Conservation (phyloP, 2,113 vertebrate species). For the Chaenocephalus aceratus region DNA sequence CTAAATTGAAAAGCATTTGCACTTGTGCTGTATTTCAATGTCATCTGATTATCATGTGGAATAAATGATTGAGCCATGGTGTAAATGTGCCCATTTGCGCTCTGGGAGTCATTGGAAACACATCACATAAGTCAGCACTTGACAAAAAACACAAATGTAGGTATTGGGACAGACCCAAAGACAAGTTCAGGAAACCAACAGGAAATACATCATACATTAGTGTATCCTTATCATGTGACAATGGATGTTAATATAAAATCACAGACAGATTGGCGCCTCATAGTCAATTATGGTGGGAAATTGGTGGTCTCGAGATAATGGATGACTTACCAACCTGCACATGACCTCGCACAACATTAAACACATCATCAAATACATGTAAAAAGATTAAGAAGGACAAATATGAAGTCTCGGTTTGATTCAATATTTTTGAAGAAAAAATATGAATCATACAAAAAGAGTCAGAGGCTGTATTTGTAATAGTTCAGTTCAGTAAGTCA, state of each 20-base stretch:
- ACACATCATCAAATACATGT: conserved; percentile 11
- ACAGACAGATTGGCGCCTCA: background rate
- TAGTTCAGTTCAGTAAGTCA: background rate
- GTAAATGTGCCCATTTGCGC: background rate
- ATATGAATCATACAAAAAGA: background rate
- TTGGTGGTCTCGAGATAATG: conserved; percentile 11
- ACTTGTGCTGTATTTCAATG: background rate
- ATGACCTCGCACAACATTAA: conserved; percentile 12
- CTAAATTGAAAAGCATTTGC: conserved; percentile 48
- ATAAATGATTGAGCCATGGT: background rate
- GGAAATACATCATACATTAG: conserved; percentile 9
- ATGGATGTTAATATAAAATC: conserved; percentile 18
- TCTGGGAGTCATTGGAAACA: background rate
- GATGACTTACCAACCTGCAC: conserved; percentile 14
- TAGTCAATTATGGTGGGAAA: background rate
- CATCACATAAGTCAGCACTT: background rate
- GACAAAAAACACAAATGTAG: background rate
- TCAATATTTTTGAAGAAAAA: background rate
- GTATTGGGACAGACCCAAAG: conserved; percentile 1
- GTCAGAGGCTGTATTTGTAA: background rate
- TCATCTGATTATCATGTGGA: conserved; percentile 2
- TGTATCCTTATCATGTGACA: conserved; percentile 10
- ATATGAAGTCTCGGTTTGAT: background rate
- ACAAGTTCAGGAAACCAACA: conserved; percentile 6
- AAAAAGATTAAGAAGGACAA: conserved; percentile 1